Conservation (phyloP, 2,113 vertebrate genomes). For the Podiceps cristatus region DNA sequence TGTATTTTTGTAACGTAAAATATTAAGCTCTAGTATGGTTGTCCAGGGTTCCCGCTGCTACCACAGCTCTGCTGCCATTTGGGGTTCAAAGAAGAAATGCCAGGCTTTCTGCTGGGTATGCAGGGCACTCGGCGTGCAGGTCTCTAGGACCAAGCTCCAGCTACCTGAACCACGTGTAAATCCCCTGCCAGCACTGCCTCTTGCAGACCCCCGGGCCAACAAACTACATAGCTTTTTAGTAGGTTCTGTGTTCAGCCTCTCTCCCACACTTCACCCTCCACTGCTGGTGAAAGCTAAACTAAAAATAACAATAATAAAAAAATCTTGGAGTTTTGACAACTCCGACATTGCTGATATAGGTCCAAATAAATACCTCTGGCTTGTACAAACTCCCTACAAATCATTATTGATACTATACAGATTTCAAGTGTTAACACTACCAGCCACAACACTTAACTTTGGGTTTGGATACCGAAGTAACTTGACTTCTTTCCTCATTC, state of each 20-base stretch:
- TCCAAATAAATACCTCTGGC: not conserved
- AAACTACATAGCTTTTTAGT: not conserved
- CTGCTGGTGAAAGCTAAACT: not conserved
- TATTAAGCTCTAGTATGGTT: not conserved
- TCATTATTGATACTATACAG: not conserved
- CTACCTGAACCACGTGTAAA: not conserved
- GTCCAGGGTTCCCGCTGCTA: not conserved
- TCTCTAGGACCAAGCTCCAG: not conserved
- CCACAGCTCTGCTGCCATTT: not conserved
- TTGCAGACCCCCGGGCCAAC: not conserved
- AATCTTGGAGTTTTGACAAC: not conserved
- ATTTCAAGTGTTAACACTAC: not conserved
- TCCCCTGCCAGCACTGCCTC: not conserved
- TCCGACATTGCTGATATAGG: not conserved
- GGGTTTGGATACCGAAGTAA: not conserved
- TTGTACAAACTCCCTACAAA: not conserved
- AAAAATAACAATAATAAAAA: not conserved
- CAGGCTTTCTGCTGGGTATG: not conserved
- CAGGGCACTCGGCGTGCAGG: accelerated
- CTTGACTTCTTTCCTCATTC: not conserved
- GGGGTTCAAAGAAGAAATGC: not conserved
- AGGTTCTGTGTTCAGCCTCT: not conserved
- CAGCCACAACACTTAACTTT: not conserved
- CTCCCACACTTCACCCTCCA: not conserved
- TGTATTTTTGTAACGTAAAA: not conserved